Conservation (phyloP, 2,113 vertebrate species). For the Muntiacus muntjak region DNA sequence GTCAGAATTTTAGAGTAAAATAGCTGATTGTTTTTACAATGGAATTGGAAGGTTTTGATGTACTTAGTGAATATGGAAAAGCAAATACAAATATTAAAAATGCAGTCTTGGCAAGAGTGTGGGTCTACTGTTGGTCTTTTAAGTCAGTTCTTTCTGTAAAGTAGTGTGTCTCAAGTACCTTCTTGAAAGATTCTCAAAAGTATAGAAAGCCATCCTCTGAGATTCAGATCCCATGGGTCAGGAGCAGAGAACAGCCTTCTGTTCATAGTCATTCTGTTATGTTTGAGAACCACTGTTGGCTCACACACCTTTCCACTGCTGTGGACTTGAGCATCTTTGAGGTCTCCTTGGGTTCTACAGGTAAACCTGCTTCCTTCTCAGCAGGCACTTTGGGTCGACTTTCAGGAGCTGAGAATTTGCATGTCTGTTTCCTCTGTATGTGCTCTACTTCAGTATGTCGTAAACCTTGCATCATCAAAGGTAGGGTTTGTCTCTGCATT, state of each 20-base stretch:
- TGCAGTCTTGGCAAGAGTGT: neutral
- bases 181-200: neutral
- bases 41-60: neutral
- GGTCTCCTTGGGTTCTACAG: neutral
- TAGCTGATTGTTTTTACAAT: neutral
- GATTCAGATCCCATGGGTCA: neutral
- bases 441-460: neutral
- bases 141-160: slow-evolving; percentile 23
- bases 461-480: neutral
- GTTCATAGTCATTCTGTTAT: neutral
- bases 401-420: neutral
- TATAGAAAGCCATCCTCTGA: neutral
- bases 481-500: neutral
- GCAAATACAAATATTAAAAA: neutral
- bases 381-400: neutral
- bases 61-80: neutral
- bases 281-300: neutral
- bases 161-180: neutral
- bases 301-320: neutral
- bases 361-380: neutral
- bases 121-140: neutral
- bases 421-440: neutral
- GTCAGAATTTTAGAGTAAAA: neutral
- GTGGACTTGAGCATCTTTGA: neutral
- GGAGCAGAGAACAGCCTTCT: neutral